Evolutionary conservation across 2,888 invertebrate genomes (phyloP).

Genomic region (Tupiocoris notatus): DNA sequence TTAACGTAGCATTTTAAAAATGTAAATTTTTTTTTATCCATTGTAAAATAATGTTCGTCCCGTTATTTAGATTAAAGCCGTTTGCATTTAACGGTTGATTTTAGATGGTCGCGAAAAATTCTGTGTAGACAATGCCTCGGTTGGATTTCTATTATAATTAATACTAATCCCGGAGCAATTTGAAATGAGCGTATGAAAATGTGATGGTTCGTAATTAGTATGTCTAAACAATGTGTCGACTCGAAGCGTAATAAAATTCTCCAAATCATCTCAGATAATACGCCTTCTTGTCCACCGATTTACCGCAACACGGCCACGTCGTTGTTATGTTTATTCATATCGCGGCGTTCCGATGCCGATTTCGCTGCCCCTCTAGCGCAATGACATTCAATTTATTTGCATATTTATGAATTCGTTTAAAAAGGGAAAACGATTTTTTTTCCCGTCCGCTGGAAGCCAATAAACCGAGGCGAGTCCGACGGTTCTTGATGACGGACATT

Average conservation of each 20-base stretch:
- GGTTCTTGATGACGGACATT: conserved; percentile 7
- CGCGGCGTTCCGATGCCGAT: not conserved
- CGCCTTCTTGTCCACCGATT: not conserved
- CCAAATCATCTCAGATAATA: not conserved
- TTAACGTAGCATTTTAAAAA: too few relatives aligned
- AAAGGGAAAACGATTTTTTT: too few relatives aligned
- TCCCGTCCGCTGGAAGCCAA: not conserved
- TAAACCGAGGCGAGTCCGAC: not conserved
- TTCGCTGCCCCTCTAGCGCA: not conserved
- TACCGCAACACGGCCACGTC: not conserved
- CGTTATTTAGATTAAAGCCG: too few relatives aligned
- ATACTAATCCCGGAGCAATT: not conserved
- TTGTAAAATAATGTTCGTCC: too few relatives aligned
- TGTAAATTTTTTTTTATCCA: too few relatives aligned
- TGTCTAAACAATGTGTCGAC: not conserved
- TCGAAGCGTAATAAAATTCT: not conserved
- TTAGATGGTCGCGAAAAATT: too few relatives aligned
- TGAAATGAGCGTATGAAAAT: not conserved
- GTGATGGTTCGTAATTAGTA: not conserved
- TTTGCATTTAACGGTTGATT: too few relatives aligned
- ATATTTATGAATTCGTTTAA: conserved; percentile 1
- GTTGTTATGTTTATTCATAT: conserved; percentile 9
- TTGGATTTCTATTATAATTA: not conserved
- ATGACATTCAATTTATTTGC: conserved; percentile 11
- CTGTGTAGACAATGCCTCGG: too few relatives aligned